Evolutionary conservation across 2,797 vertebrate species (phyloP).

Genomic region (Gymnothorax javanicus): DNA sequence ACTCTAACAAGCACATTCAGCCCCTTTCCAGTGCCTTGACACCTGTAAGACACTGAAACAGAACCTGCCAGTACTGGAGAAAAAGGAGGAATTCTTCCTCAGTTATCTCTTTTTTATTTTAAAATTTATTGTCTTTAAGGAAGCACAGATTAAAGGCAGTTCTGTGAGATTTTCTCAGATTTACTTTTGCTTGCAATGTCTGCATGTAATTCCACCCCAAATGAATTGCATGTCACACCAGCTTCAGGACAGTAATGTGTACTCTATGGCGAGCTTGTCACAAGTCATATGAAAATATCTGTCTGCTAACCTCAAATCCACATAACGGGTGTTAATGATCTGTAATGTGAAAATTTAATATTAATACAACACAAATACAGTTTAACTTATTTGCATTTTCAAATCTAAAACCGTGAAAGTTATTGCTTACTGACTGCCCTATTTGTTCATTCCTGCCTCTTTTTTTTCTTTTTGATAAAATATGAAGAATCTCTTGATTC

Average conservation of each 20-base stretch:
- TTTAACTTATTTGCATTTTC: not conserved
- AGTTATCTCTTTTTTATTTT: not conserved
- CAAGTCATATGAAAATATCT: not conserved
- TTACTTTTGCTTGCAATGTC: not conserved
- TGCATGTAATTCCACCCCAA: not conserved
- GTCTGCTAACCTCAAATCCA: not conserved
- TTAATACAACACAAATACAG: not conserved
- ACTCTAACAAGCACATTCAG: no score
- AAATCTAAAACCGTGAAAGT: not conserved
- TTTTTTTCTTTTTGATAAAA: not conserved
- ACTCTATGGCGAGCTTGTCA: not conserved
- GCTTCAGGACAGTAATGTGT: not conserved
- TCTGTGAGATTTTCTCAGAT: not conserved
- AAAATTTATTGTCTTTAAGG: not conserved
- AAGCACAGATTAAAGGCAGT: not conserved
- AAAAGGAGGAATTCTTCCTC: not conserved
- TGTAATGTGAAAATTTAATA: not conserved
- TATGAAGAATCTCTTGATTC: not conserved
- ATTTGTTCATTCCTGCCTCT: not conserved
- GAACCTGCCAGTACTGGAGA: not conserved
- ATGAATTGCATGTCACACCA: not conserved
- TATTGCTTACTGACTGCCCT: not conserved
- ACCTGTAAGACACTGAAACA: not conserved
- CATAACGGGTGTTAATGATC: not conserved
- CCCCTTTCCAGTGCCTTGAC: not conserved